These are phyloP conservation scores for Nerophis ophidion DNA, from an alignment of 2,113 vertebrate genomes.

Conservation along the genomic window DNA sequence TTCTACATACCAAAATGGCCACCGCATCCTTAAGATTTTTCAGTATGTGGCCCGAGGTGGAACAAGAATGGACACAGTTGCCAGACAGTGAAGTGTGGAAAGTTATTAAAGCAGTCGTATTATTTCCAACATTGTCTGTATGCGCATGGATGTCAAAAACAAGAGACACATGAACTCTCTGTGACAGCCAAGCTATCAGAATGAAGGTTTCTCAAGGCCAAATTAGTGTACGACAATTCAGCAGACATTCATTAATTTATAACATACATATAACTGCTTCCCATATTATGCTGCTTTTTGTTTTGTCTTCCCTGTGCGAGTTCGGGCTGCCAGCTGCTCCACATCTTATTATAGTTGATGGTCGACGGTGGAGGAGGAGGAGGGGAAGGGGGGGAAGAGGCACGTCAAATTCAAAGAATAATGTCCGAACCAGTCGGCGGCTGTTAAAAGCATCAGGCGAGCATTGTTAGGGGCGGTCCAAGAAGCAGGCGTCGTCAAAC, in stretches of 20 bases:
- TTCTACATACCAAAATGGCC: no score
- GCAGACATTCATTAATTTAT: background rate
- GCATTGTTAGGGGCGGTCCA: conserved; percentile 57
- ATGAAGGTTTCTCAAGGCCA: conserved; percentile 7
- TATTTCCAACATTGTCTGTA: background rate
- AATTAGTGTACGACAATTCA: conserved; percentile 12
- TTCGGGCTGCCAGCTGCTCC: conserved; percentile 65
- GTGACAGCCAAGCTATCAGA: conserved; percentile 5
- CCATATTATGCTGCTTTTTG: conserved; percentile 42
- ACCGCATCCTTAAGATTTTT: no score
- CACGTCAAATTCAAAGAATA: conserved; percentile 71
- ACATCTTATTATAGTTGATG: conserved; percentile 71
- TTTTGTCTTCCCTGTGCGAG: conserved; percentile 51
- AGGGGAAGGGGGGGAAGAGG: conserved; percentile 11
- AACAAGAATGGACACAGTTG: no score
- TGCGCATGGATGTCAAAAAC: conserved; percentile 2
- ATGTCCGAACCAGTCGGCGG: conserved; percentile 62
- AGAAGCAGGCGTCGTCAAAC: conserved; percentile 61
- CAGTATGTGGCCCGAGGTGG: no score
- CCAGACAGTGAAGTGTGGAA: no score
- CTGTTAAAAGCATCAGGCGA: conserved; percentile 67
- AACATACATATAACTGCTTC: conserved; percentile 17
- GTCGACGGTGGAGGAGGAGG: conserved; percentile 25
- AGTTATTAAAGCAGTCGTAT: no score
- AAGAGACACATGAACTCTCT: conserved; percentile 12